Base-by-base conservation (phyloP, 2,113 vertebrate species). In the Crocuta crocuta region DNA sequence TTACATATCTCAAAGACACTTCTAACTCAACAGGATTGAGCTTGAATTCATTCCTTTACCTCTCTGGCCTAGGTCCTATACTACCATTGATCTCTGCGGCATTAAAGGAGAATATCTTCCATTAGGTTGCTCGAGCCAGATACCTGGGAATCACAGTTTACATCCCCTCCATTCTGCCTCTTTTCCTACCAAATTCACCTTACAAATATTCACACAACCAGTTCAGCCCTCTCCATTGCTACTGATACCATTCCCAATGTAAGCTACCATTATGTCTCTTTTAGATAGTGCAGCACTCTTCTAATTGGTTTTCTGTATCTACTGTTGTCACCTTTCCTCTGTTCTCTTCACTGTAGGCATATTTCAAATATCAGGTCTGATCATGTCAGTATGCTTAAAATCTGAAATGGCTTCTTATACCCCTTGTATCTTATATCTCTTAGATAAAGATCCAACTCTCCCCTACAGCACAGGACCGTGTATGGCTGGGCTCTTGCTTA, bases 331-430 rank as follows among this genome's bases (percentile, higher is more conserved):
- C 33, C 31, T 81, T 92, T 93, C 9, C 31, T 89, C 21, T 13
- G 35, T 87, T 86, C 10, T 35, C 23, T 55, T 78, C 50, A 43
- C 10, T 45, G 8, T 10, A 86, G 21, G 35, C 28, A 74, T 19
- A 65, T 82, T 91, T 96, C 3, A 95, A 92, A 97, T 87, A 70
- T 82, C 35, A 95, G 86, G 21, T 86, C 31, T 55, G 68, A 88
- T 81, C 50, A 50, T 65, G 28, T 84, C 35, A 82, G 17, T 13
- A 65, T 88, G 45, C 28, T 94, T 68, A 83, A 79, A 94, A 61
- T 16, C 24, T 78, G 0, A 26, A 89, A 76, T 66, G 68, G 2
- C 7, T 96, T 95, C 48, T 92, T 88, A 3, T 86, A 35, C 89
- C 12, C 96, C 12, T 85, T 90, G 33, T 2, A 80, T 65, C 39